Evolutionary conservation across 2,113 vertebrate species (phyloP).

Genomic region (Morone saxatilis): DNA sequence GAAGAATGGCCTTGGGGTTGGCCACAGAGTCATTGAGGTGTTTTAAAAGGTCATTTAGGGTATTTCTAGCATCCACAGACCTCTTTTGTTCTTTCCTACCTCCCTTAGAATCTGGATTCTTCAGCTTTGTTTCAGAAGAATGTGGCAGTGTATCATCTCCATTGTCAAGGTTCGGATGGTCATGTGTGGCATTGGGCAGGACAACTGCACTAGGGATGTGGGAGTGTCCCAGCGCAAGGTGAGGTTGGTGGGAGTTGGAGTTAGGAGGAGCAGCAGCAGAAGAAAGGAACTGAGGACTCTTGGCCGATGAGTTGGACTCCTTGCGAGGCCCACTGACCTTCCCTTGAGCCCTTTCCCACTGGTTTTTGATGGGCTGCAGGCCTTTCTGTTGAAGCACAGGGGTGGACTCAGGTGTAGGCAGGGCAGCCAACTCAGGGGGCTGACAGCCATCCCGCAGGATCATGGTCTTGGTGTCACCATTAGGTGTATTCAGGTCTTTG

Average conservation of each 20-base stretch:
- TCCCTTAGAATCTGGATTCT: constrained; percentile 89
- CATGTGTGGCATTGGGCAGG: constrained; percentile 96
- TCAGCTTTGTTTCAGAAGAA: constrained; percentile 88
- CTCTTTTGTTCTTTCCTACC: constrained; percentile 93
- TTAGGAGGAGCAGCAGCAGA: constrained; percentile 89
- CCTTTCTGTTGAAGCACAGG: constrained; percentile 96
- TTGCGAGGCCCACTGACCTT: constrained; percentile 89
- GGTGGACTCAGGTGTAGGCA: constrained; percentile 97
- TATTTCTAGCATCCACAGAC: constrained; percentile 96
- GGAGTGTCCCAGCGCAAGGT: constrained; percentile 90
- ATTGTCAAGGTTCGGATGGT: constrained; percentile 88
- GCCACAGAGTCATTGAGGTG: constrained; percentile 93
- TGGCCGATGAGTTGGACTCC: constrained; percentile 87
- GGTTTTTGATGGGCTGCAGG: constrained; percentile 93
- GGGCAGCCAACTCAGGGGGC: constrained; percentile 93
- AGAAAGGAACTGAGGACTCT: constrained; percentile 92
- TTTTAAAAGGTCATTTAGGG: constrained; percentile 96
- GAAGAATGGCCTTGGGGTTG: constrained; percentile 92
- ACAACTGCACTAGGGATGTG: constrained; percentile 98
- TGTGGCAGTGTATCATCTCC: constrained; percentile 89
- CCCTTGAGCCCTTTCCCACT: constrained; percentile 89
- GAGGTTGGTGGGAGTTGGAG: constrained; percentile 87
- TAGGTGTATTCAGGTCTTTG: constrained; percentile 89
- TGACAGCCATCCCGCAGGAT: constrained; percentile 91
- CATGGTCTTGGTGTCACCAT: constrained; percentile 90